Evolutionary conservation across 1,140 invertebrate species (phyloP), one percentile per base, ranked within the genome.

Genomic region (Limonius californicus): DNA sequence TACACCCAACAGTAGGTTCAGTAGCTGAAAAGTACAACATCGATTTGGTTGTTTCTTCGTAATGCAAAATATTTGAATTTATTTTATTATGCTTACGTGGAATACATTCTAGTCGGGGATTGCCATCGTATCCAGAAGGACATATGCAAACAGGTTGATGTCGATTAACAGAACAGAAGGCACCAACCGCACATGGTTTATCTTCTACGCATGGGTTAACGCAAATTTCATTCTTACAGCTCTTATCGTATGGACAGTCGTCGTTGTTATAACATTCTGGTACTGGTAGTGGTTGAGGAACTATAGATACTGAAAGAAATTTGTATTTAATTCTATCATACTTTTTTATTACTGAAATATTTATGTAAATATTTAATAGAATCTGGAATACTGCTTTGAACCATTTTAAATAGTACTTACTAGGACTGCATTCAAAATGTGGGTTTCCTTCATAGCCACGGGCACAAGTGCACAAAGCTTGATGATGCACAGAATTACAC

Each of bases 371-470:
- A n/a, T n/a, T n/a, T n/a, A n/a, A 35, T 35, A 35, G 32, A 35
- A 8, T n/a, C 32, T 35, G n/a, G 32, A 35, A 35, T 8, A 35
- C n/a, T 8, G 7, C 32, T 8, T 35, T n/a, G n/a, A 35, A 35
- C 32, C 7, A 35, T n/a, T n/a, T n/a, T n/a, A n/a, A n/a, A n/a
- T n/a, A 35, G 8, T 62, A 73, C 69, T 71, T 82, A 87, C 85
- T 77, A 74, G 78, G 77, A 27, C 81, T 85, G 72, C 93, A 96
- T 73, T 93, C 89, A 23, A 90, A 79, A 73, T 90, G 85, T 18
- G 92, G 85, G 77, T 94, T 92, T 68, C 93, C 93, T 35, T 81
- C 82, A 73, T 91, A 95, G 12, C 88, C 88, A 7, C 83, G 74
- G 11, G 90, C 83, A 76, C 94, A 96, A 9, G 82, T 81, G 71